Evolutionary conservation across 2,888 invertebrate genomes (phyloP).

Genomic region (Lydus trimaculatus): DNA sequence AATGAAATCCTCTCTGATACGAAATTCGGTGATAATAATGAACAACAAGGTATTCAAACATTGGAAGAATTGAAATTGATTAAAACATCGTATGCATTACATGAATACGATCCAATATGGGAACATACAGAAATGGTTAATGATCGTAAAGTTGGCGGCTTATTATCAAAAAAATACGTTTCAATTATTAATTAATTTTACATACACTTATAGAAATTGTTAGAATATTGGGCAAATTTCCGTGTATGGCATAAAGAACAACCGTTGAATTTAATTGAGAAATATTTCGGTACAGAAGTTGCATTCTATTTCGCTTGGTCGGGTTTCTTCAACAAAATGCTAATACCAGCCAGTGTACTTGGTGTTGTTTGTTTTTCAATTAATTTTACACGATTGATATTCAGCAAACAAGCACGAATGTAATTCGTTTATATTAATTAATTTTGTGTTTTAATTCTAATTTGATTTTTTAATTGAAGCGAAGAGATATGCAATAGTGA

Average conservation of each 20-base stretch:
- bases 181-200: neutral
- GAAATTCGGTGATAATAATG: constrained; percentile 15
- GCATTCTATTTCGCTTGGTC: constrained; percentile 67
- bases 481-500: constrained; percentile 49
- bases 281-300: constrained; percentile 66
- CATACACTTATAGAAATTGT: constrained; percentile 62
- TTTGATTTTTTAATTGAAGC: constrained; percentile 35
- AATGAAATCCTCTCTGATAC: constrained; percentile 12
- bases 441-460: neutral
- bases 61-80: neutral
- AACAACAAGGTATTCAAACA: neutral
- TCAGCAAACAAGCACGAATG: neutral
- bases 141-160: neutral
- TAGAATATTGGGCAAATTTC: constrained; percentile 67
- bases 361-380: constrained; percentile 59
- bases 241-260: constrained; percentile 66
- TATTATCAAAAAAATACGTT: no score
- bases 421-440: constrained; percentile 7
- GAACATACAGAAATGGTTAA: neutral
- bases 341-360: constrained; percentile 61
- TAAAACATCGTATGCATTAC: neutral
- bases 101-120: neutral
- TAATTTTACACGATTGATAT: neutral
- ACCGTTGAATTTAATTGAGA: constrained; percentile 66
- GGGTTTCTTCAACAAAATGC: constrained; percentile 63